Conservation (phyloP, 2,113 vertebrate genomes). For the Gnathonemus echidnorhynchus region DNA sequence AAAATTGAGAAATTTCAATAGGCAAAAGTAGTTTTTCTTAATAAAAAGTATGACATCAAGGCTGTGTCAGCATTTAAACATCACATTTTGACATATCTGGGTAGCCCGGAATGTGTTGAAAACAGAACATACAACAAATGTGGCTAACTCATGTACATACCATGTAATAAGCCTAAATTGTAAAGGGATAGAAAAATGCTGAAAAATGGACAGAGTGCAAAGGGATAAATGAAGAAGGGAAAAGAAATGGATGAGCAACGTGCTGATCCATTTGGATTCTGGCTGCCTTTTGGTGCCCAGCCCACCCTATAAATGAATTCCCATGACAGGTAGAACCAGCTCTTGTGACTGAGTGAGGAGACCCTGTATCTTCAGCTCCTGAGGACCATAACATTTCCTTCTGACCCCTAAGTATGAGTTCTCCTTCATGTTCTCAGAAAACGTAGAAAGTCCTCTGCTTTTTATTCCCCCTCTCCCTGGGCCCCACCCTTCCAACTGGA, state of each 20-base stretch:
- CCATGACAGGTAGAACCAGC: background rate
- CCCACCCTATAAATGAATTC: background rate
- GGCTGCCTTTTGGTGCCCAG: background rate
- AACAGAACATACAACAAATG: no score
- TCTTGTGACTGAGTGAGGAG: background rate
- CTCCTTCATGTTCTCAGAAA: slow-evolving; percentile 1
- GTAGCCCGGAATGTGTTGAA: no score
- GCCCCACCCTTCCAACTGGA: background rate
- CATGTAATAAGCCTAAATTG: no score
- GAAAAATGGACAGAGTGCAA: no score
- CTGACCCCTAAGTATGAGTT: background rate
- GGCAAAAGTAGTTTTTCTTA: no score
- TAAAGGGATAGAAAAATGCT: no score
- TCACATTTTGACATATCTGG: no score
- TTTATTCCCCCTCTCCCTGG: background rate
- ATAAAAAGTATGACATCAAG: no score
- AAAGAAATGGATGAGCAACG: background rate
- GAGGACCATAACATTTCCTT: background rate
- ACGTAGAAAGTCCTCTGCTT: background rate
- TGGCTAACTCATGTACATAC: no score
- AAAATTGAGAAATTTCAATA: no score
- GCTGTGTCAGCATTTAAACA: no score
- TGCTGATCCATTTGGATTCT: background rate
- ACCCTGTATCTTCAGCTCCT: background rate
- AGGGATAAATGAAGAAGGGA: background rate